Evolutionary conservation across 2,113 vertebrate species (phyloP).

Genomic region (Tringa solitaria): DNA sequence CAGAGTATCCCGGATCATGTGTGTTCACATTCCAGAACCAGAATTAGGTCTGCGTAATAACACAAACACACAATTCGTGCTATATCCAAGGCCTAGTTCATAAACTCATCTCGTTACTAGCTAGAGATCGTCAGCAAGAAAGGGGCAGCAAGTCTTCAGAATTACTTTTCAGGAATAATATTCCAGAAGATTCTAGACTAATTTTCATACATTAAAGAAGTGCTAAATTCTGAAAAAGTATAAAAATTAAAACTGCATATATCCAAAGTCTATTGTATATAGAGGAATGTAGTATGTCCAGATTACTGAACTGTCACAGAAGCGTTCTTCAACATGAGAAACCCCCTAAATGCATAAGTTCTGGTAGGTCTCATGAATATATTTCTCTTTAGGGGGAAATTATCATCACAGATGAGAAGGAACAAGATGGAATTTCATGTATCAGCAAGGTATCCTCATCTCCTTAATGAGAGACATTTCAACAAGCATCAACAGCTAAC

Average conservation of each 20-base stretch:
- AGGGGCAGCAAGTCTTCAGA: background rate
- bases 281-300: background rate
- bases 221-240: too few relatives aligned
- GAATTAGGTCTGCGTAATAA: background rate
- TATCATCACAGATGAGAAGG: background rate
- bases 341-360: background rate
- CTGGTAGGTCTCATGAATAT: background rate
- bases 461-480: background rate
- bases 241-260: background rate
- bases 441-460: background rate
- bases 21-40: background rate
- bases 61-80: background rate
- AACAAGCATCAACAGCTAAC: background rate
- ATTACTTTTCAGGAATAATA: background rate
- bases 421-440: background rate
- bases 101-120: background rate
- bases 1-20: accelerated
- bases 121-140: background rate
- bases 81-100: background rate
- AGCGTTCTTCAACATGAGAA: background rate
- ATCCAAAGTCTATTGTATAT: background rate
- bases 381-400: background rate
- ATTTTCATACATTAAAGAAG: background rate
- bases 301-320: background rate
- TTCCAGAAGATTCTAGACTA: background rate